A percentile compares a stretch with the other conserved stretches of the same genome.
phyloP scores from a whole-genome alignment of 2,113 vertebrate species.

The Mesitornis unicolor region DNA sequence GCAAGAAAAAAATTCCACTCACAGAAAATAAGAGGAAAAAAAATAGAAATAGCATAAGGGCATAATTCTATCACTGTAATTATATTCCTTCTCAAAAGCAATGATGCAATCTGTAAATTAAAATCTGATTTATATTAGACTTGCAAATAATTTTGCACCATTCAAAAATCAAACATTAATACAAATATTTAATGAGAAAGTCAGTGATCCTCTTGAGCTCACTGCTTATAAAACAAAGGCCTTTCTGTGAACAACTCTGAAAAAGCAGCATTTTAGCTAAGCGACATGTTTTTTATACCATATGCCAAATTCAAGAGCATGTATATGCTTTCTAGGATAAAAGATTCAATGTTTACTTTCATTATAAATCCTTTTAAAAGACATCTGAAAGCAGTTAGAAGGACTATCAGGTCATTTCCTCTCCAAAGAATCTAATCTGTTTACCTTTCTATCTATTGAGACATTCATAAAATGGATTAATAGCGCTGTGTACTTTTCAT shows the following conservation, averaged over 20 bases:
- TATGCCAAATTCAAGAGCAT: conserved; percentile 44
- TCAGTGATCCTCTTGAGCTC: conserved; percentile 21
- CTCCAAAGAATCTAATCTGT: conserved; percentile 49
- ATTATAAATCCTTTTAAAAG: conserved; percentile 59
- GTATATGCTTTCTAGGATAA: conserved; percentile 57
- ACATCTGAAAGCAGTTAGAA: conserved; percentile 68
- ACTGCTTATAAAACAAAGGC: conserved; percentile 14
- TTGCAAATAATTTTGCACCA: background rate
- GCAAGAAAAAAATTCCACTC: background rate
- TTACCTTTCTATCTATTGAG: conserved; percentile 55
- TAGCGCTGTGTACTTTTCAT: conserved; percentile 5
- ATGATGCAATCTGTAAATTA: background rate
- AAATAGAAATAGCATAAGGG: background rate
- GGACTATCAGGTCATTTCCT: conserved; percentile 50
- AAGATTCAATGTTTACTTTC: conserved; percentile 58
- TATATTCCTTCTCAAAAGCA: background rate
- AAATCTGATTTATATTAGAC: background rate
- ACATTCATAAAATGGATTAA: conserved; percentile 45
- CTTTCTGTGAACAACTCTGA: conserved; percentile 18
- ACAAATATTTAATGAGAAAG: conserved; percentile 25
- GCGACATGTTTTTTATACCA: conserved; percentile 34
- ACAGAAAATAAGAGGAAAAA: background rate
- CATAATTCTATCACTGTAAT: background rate
- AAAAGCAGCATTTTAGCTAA: conserved; percentile 49
- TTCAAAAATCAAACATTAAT: conserved; percentile 9